Conservation (phyloP, 2,797 vertebrate species). For the Trachurus trachurus region DNA sequence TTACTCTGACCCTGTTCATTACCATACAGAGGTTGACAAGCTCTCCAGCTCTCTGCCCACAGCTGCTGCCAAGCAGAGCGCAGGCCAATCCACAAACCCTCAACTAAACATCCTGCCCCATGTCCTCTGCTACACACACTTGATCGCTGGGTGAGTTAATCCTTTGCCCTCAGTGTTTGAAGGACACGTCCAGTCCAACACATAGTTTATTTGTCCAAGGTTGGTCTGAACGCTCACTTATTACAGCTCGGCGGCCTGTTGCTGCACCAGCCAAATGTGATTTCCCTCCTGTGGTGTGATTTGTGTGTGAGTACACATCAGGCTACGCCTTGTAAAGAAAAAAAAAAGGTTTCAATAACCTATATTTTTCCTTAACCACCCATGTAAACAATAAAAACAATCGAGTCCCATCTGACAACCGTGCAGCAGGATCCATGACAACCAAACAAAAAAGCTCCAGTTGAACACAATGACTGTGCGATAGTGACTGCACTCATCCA, state of each 20-base stretch:
- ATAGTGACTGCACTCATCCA: slow-evolving; percentile 59
- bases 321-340: slow-evolving; percentile 22
- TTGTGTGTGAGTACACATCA: slow-evolving; percentile 39
- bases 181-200: slow-evolving; percentile 58
- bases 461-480: slow-evolving; percentile 58
- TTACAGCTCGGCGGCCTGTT: slow-evolving; percentile 46
- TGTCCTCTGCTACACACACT: slow-evolving; percentile 50
- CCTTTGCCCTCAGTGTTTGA: slow-evolving; percentile 52
- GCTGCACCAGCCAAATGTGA: slow-evolving; percentile 48
- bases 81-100: slow-evolving; percentile 62
- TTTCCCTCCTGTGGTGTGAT: slow-evolving; percentile 59
- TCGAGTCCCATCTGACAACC: slow-evolving; percentile 51
- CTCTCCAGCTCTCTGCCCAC: slow-evolving; percentile 62
- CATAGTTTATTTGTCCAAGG: slow-evolving; percentile 61
- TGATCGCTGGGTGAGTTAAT: slow-evolving; percentile 46
- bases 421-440: slow-evolving; percentile 72
- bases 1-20: slow-evolving; percentile 65
- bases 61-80: slow-evolving; percentile 63
- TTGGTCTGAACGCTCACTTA: slow-evolving; percentile 52
- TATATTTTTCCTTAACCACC: slow-evolving; percentile 62
- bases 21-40: slow-evolving; percentile 67
- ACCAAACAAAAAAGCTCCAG: slow-evolving; percentile 69
- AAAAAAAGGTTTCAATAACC: slow-evolving; percentile 42
- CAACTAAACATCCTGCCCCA: slow-evolving; percentile 68
- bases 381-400: slow-evolving; percentile 73